phyloP scores from a whole-genome alignment of 2,113 vertebrate species.

The Machaerirhynchus nigripectus region DNA sequence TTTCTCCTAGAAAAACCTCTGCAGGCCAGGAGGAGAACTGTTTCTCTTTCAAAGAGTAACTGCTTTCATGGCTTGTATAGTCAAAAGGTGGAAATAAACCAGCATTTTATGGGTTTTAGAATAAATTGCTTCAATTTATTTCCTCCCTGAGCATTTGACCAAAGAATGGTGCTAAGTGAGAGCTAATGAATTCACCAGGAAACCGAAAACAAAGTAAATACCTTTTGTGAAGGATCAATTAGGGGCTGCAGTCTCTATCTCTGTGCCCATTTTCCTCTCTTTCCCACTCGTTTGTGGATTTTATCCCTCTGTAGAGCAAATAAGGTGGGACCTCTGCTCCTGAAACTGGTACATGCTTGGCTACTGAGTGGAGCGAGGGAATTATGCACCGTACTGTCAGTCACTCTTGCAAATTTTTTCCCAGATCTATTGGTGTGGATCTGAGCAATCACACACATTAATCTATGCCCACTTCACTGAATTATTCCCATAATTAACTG shows the following conservation, averaged over 20 bases:
- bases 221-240: neutral
- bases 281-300: neutral
- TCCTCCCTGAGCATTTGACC: neutral
- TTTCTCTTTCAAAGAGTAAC: neutral
- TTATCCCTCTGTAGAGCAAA: neutral
- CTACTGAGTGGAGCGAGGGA: neutral
- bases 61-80: neutral
- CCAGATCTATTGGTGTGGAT: neutral
- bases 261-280: neutral
- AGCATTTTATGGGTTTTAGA: neutral
- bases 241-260: neutral
- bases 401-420: neutral
- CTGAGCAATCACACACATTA: neutral
- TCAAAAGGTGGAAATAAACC: neutral
- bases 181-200: neutral
- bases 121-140: constrained; percentile 11
- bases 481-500: neutral
- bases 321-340: neutral
- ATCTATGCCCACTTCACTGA: neutral
- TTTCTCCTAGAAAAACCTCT: neutral
- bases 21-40: neutral
- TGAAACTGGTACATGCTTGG: neutral
- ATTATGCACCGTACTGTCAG: neutral
- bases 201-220: neutral
- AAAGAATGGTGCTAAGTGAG: neutral